Evolutionary conservation across 2,888 invertebrate species (phyloP).

Genomic region (Bursaphelenchus okinawaensis): DNA sequence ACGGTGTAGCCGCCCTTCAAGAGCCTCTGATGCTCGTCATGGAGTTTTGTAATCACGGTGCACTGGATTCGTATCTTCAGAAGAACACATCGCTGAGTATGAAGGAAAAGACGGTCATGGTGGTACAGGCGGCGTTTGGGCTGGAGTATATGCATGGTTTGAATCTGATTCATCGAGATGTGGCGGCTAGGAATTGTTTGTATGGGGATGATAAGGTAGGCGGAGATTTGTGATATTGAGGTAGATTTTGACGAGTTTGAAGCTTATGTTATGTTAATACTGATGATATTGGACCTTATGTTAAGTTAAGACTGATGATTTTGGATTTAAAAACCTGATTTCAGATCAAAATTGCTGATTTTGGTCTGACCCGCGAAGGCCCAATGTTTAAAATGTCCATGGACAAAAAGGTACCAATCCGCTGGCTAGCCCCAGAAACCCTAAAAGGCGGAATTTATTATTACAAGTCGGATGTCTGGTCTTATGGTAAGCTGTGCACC

Average conservation of each 20-base stretch:
- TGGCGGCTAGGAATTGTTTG: constrained; percentile 34
- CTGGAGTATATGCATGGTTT: constrained; percentile 36
- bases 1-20: constrained; percentile 39
- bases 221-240: too few relatives aligned
- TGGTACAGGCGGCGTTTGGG: constrained; percentile 32
- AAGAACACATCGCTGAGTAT: constrained; percentile 26
- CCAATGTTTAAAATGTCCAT: constrained; percentile 27
- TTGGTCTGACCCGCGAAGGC: constrained; percentile 31
- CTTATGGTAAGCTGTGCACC: constrained; percentile 25
- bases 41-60: constrained; percentile 38
- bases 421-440: constrained; percentile 33
- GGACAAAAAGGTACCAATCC: constrained; percentile 31
- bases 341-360: constrained; percentile 31
- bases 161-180: constrained; percentile 34
- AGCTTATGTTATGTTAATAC: too few relatives aligned
- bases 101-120: constrained; percentile 29
- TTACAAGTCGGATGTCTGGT: constrained; percentile 31
- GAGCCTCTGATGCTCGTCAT: constrained; percentile 45
- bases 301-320: too few relatives aligned
- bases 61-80: constrained; percentile 36
- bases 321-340: too few relatives aligned
- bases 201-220: constrained; percentile 25
- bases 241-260: too few relatives aligned
- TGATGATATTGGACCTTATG: too few relatives aligned
- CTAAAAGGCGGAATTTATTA: constrained; percentile 22